A percentile compares a stretch with the other conserved stretches of the same genome.
phyloP scores from a whole-genome alignment of 2,797 vertebrate species.

The Rhabdophis nuchalis region DNA sequence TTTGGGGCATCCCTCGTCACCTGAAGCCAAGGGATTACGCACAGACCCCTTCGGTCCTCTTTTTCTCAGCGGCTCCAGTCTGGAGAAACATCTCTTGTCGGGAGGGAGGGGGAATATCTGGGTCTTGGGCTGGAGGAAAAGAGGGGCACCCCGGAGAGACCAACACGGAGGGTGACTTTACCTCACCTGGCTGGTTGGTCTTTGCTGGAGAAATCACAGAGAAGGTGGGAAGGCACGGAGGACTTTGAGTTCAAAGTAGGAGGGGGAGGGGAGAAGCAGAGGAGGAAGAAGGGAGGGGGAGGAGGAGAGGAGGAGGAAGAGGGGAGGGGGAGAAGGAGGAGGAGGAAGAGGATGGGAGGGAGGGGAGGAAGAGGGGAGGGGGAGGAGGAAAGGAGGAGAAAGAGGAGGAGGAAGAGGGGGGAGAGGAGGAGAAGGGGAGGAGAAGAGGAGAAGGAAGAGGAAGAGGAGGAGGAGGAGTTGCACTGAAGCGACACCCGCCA shows the following conservation, averaged over 20 bases:
- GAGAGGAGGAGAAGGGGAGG: neutral
- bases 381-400: neutral
- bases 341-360: neutral
- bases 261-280: neutral
- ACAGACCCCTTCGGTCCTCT: neutral
- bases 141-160: neutral
- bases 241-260: neutral
- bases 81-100: constrained; percentile 10
- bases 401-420: neutral
- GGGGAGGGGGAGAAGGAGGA: too few relatives aligned
- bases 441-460: too few relatives aligned
- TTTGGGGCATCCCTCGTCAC: constrained; percentile 37
- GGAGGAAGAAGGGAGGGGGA: too few relatives aligned
- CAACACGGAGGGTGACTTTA: too few relatives aligned
- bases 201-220: neutral
- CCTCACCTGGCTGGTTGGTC: neutral
- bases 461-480: too few relatives aligned
- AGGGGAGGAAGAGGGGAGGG: neutral
- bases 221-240: neutral
- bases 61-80: constrained; percentile 49
- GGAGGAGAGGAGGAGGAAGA: too few relatives aligned
- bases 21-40: constrained; percentile 41
- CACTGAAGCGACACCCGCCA: neutral
- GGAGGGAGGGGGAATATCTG: neutral
- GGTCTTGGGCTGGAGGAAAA: neutral